Evolutionary conservation across 2,113 vertebrate genomes (phyloP).

Genomic region (Hippocampus zosterae): DNA sequence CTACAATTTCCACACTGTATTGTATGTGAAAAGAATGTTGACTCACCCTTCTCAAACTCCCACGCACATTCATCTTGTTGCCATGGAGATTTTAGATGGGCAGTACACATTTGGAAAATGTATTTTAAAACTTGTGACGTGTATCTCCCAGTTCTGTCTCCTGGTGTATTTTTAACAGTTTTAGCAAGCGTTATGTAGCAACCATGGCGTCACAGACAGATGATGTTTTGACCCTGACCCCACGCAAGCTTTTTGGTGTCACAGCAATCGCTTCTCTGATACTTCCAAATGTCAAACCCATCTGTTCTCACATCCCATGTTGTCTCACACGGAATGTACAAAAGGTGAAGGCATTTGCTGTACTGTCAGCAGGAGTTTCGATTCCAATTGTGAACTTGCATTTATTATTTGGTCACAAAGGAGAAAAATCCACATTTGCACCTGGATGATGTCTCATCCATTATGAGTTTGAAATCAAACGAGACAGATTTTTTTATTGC

Average conservation of each 20-base stretch:
- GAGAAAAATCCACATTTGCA: not conserved
- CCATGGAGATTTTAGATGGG: not conserved
- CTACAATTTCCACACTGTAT: too few species aligned
- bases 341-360: not conserved
- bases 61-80: not conserved
- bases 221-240: constrained; percentile 2
- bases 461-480: not conserved
- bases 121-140: not conserved
- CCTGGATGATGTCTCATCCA: not conserved
- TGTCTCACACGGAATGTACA: not conserved
- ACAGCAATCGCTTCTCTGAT: not conserved
- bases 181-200: constrained; percentile 2
- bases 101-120: not conserved
- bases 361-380: not conserved
- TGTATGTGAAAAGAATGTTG: not conserved
- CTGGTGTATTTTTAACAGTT: constrained; percentile 9
- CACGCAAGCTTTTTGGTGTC: not conserved
- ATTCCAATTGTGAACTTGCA: too few species aligned
- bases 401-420: not conserved
- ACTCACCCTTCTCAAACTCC: not conserved
- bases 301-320: not conserved
- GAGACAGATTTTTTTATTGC: not conserved
- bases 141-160: not conserved
- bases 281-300: constrained; percentile 24
- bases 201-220: not conserved